Evolutionary conservation across 2,113 vertebrate species (phyloP).

Genomic region (Todiramphus chloris): DNA sequence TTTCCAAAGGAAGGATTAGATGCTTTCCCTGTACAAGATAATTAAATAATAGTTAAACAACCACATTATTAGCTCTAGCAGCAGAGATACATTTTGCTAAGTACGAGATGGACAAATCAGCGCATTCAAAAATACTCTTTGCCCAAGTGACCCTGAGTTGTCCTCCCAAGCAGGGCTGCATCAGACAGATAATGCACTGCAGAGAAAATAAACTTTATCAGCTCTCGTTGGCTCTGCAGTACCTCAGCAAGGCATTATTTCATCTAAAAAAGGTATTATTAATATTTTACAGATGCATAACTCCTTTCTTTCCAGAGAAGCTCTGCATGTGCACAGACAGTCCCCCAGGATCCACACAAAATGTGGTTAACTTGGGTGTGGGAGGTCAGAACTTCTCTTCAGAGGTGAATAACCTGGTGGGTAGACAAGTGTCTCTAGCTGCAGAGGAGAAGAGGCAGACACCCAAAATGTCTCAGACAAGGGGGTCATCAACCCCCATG

Average conservation of each 20-base stretch:
- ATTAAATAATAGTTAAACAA: not conserved
- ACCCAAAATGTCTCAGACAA: fast-evolving
- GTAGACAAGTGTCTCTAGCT: not conserved
- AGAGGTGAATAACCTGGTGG: not conserved
- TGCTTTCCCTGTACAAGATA: not conserved
- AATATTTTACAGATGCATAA: not conserved
- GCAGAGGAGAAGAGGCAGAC: not conserved
- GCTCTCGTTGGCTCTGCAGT: fast-evolving
- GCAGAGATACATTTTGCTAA: not conserved
- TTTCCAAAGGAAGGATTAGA: not conserved
- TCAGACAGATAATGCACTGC: not conserved
- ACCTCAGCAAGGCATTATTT: not conserved
- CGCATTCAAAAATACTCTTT: not conserved
- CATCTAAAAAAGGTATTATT: not conserved
- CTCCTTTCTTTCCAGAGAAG: not conserved
- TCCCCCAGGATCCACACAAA: not conserved
- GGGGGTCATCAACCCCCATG: fast-evolving
- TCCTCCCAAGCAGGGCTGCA: not conserved
- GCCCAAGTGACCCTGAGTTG: not conserved
- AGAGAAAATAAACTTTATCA: not conserved
- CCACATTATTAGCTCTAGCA: not conserved
- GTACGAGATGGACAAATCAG: not conserved
- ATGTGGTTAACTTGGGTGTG: fast-evolving
- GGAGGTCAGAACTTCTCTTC: not conserved
- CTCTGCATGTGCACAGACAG: fast-evolving